Evolutionary conservation across 2,888 invertebrate genomes (phyloP).

Genomic region (Harpalus rufipes): DNA sequence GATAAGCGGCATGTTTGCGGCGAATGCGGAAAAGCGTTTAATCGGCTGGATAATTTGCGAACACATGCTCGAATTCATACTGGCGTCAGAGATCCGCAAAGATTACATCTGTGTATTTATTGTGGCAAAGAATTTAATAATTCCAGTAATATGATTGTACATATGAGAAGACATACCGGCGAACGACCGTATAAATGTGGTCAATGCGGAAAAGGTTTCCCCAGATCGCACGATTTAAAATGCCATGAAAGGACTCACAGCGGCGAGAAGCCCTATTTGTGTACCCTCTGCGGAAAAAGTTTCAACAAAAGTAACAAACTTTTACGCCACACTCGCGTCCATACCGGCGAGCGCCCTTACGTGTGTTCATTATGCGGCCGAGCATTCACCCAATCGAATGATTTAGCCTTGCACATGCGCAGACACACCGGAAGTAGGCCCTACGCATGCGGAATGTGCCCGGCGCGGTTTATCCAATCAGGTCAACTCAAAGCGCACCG

Average conservation of each 20-base stretch:
- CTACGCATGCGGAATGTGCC: conserved; percentile 83
- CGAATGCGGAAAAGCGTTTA: conserved; percentile 83
- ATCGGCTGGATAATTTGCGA: conserved; percentile 77
- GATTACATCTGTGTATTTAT: conserved; percentile 76
- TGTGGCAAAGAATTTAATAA: conserved; percentile 78
- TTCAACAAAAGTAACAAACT: conserved; percentile 78
- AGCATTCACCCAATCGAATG: conserved; percentile 85
- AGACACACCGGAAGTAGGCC: conserved; percentile 85
- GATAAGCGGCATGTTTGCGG: conserved; percentile 80
- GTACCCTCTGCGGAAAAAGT: conserved; percentile 77
- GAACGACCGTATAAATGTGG: conserved; percentile 77
- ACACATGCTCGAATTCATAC: conserved; percentile 76
- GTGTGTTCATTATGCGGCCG: conserved; percentile 76
- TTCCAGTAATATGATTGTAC: conserved; percentile 78
- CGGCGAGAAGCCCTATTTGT: conserved; percentile 77
- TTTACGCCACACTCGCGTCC: conserved; percentile 76
- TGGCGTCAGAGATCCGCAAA: conserved; percentile 75
- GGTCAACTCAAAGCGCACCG: conserved; percentile 82
- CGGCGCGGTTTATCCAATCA: conserved; percentile 83
- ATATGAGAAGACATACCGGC: conserved; percentile 77
- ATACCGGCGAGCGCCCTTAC: conserved; percentile 77
- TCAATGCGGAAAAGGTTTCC: conserved; percentile 77
- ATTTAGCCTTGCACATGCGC: conserved; percentile 84
- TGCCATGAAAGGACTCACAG: conserved; percentile 77
- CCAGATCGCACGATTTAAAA: conserved; percentile 77